Percentiles rank a stretch among this genome's conserved stretches.
phyloP scores from a whole-genome alignment of 64 coral and sea anemone genomes.

The Pocillopora verrucosa region DNA sequence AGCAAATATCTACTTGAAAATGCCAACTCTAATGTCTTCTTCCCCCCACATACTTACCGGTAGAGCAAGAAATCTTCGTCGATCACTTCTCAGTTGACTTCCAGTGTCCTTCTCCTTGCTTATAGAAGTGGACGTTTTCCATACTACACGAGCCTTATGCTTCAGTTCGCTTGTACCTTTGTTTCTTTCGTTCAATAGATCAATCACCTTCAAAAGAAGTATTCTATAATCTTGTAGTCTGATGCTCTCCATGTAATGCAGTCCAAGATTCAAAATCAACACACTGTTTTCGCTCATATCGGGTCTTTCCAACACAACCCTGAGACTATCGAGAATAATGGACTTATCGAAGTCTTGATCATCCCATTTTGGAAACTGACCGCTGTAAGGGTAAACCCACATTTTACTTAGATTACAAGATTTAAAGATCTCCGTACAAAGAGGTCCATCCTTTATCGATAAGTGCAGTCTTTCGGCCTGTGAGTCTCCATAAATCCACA shows the following conservation, averaged over 20 bases:
- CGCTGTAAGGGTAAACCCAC: slow-evolving; percentile 76
- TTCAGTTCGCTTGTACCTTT: slow-evolving; percentile 11
- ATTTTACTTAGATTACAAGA: slow-evolving; percentile 73
- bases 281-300: slow-evolving; percentile 84
- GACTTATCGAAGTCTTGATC: slow-evolving; percentile 77
- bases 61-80: slow-evolving; percentile 74
- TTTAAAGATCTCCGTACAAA: slow-evolving; percentile 74
- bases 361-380: slow-evolving; percentile 44
- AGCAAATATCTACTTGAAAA: neutral
- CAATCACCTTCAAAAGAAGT: slow-evolving; percentile 56
- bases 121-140: slow-evolving; percentile 85
- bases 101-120: slow-evolving; percentile 86
- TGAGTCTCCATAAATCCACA: slow-evolving; percentile 88
- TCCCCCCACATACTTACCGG: slow-evolving; percentile 59
- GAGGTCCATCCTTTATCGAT: slow-evolving; percentile 37
- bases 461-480: slow-evolving; percentile 73
- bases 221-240: slow-evolving; percentile 60
- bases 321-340: slow-evolving; percentile 52
- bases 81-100: slow-evolving; percentile 52
- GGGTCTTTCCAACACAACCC: slow-evolving; percentile 35
- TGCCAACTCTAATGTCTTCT: neutral
- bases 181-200: slow-evolving; percentile 40
- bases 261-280: slow-evolving; percentile 81
- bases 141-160: slow-evolving; percentile 66
- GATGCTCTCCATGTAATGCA: slow-evolving; percentile 71